A percentile compares a stretch with the other conserved stretches of the same genome.
phyloP scores from a whole-genome alignment of 2,888 invertebrate species.

The Parelbella ahira region DNA sequence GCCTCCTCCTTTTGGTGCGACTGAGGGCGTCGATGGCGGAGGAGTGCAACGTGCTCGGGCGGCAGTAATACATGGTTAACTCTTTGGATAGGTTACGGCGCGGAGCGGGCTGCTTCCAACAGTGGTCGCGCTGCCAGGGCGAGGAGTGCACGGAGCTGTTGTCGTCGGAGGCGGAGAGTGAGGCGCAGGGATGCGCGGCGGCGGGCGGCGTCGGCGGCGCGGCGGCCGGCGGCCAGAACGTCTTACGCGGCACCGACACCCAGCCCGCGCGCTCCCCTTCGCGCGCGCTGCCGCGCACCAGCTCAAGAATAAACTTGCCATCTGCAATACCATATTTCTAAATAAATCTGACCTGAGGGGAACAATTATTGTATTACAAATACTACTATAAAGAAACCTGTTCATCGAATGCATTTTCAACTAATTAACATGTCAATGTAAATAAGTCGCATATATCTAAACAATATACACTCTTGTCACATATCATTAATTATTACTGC shows the following conservation, averaged over 20 bases:
- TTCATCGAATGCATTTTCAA: too few species aligned
- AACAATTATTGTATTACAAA: too few species aligned
- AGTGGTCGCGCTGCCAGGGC: slow-evolving; percentile 93
- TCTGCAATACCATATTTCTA: slow-evolving; percentile 76
- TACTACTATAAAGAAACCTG: too few species aligned
- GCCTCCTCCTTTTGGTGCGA: slow-evolving; percentile 83
- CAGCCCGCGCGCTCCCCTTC: slow-evolving; percentile 90
- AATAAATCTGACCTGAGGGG: too few species aligned
- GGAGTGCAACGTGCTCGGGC: slow-evolving; percentile 74
- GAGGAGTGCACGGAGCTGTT: slow-evolving; percentile 94
- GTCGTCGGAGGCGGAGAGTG: slow-evolving; percentile 94
- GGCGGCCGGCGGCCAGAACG: slow-evolving; percentile 91
- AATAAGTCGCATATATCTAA: too few species aligned
- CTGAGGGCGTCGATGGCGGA: slow-evolving; percentile 63
- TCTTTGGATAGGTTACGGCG: slow-evolving; percentile 87
- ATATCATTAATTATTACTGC: slow-evolving; percentile 2
- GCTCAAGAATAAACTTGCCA: slow-evolving; percentile 94
- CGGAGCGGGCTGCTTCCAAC: slow-evolving; percentile 92
- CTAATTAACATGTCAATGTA: too few species aligned
- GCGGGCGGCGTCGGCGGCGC: slow-evolving; percentile 82
- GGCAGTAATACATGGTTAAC: slow-evolving; percentile 85
- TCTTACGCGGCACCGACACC: slow-evolving; percentile 94
- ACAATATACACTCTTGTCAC: background rate
- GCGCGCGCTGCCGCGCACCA: slow-evolving; percentile 81
- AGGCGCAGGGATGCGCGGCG: slow-evolving; percentile 76